phyloP scores from a whole-genome alignment of 2,888 invertebrate species.

The Tachina lurida region DNA sequence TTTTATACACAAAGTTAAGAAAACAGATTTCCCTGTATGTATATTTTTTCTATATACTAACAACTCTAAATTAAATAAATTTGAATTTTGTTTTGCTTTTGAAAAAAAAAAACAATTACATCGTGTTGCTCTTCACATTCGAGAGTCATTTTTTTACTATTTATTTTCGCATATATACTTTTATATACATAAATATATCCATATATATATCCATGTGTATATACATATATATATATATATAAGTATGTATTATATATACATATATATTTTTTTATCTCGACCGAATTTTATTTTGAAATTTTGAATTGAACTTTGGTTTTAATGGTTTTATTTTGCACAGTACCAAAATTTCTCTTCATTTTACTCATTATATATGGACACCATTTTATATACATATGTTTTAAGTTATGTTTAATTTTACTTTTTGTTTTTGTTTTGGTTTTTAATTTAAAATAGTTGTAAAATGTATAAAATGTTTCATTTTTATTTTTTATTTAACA shows the following conservation, averaged over 20 bases:
- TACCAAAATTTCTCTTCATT: not conserved
- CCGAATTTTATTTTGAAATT: conserved; percentile 11
- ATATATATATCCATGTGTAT: not conserved
- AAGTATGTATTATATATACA: too few species aligned
- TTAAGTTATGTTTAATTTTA: not conserved
- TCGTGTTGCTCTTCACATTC: conserved; percentile 82
- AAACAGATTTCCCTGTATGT: too few species aligned
- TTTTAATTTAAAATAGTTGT: not conserved
- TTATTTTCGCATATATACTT: not conserved
- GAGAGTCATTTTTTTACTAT: conserved; percentile 78
- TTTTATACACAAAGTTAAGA: too few species aligned
- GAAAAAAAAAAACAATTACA: conserved; percentile 77
- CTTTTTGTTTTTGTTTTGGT: not conserved
- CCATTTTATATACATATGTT: not conserved
- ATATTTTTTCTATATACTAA: not conserved
- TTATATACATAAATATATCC: not conserved
- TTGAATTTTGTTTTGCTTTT: conserved; percentile 33
- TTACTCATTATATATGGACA: not conserved
- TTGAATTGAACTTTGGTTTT: not conserved
- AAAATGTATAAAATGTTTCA: not conserved
- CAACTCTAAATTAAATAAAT: conserved; percentile 53
- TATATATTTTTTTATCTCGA: not conserved
- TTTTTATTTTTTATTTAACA: not conserved
- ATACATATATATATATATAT: too few species aligned
- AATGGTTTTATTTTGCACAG: not conserved